Conservation (phyloP, 2,113 vertebrate species). For the Ursus arctos region DNA sequence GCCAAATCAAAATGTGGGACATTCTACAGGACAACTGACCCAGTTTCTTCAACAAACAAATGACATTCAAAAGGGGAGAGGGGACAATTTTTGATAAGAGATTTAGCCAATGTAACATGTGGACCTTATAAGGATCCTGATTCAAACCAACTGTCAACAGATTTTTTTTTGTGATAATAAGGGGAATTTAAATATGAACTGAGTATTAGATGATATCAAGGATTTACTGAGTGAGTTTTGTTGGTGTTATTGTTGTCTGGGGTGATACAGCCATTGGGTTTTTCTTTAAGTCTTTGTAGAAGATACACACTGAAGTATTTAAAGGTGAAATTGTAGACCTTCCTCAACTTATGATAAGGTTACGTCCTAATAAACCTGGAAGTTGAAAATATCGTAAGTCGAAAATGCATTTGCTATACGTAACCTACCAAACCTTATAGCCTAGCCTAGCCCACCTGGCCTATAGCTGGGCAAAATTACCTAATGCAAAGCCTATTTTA, state of each 20-base stretch:
- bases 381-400: neutral
- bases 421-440: neutral
- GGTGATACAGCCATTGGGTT: neutral
- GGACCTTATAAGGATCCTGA: neutral
- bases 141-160: neutral
- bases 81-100: neutral
- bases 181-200: conserved; percentile 6
- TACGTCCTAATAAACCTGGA: neutral
- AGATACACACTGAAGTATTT: neutral
- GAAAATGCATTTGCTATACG: neutral
- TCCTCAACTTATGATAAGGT: neutral
- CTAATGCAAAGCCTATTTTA: neutral
- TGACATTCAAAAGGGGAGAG: neutral
- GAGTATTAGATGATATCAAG: neutral
- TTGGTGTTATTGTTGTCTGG: neutral
- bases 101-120: neutral
- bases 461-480: neutral
- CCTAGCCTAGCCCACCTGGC: neutral
- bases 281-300: neutral
- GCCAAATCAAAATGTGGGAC: neutral
- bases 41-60: conserved; percentile 53
- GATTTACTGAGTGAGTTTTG: neutral
- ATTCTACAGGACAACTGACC: neutral
- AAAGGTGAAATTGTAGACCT: conserved; percentile 23
- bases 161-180: neutral